Evolutionary conservation across 2,888 invertebrate genomes (phyloP).

Genomic region (Diachrysia chrysitis): DNA sequence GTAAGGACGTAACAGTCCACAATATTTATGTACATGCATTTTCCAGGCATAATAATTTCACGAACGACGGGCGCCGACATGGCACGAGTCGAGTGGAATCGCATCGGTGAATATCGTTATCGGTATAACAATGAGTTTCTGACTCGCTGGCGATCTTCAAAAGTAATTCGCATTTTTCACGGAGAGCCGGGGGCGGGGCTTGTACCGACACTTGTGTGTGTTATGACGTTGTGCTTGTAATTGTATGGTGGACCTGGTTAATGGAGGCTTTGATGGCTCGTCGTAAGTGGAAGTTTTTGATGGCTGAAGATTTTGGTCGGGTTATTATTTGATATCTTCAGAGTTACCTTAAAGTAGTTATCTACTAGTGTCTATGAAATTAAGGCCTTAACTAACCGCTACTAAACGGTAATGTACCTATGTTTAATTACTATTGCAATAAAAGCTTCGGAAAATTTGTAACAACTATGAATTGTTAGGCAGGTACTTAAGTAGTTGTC

Average conservation of each 20-base stretch:
- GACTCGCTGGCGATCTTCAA: conserved; percentile 83
- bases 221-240: conserved; percentile 6
- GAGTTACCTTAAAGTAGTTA: too few species aligned
- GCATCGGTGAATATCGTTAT: conserved; percentile 77
- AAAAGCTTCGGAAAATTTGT: too few species aligned
- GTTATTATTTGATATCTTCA: too few species aligned
- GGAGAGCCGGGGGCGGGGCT: conserved; percentile 56
- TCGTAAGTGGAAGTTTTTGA: neutral
- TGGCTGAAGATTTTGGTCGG: neutral
- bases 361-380: too few species aligned
- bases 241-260: conserved; percentile 17
- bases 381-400: too few species aligned
- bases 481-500: too few species aligned
- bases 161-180: conserved; percentile 84
- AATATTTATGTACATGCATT: conserved; percentile 64
- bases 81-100: conserved; percentile 68
- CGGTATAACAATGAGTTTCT: conserved; percentile 87
- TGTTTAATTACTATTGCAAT: too few species aligned
- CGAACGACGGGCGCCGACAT: conserved; percentile 69
- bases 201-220: conserved; percentile 41
- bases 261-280: neutral
- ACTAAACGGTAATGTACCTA: too few species aligned
- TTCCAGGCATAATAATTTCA: conserved; percentile 81
- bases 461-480: too few species aligned
- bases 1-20: conserved; percentile 12